Evolutionary conservation across 2,113 vertebrate species (phyloP), one percentile per base, ranked within the genome.

Genomic region (Hippocampus comes): DNA sequence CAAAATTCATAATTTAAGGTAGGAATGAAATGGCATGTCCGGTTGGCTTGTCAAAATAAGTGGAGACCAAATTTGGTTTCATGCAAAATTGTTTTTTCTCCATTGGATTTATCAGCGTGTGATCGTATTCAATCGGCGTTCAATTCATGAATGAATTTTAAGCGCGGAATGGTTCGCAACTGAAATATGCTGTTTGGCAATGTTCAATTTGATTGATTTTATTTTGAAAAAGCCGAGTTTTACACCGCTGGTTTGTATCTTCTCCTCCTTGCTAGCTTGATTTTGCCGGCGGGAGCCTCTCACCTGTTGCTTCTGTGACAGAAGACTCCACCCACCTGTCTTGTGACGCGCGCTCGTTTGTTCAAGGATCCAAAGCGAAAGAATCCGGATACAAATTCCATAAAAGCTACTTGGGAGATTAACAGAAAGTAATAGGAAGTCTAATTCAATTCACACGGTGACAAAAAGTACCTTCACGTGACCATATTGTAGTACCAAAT

Each of bases 281-380:
- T 51, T 48, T 21, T 3, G 10, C 63, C 34, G 17, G 30, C 20
- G 15, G 30, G 65, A 51, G 21, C 15, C 12, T 27, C 9, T 55
- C 83, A 89, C 88, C 89, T 87, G 79, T 56, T 25, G 56, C 34
- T 74, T 86, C 83, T 77, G 77, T 78, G 70, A 23, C 69, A 67
- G 48, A 0, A 81, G 74, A 70, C 83, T 61, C 90, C 86, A 80
- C 85, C 90, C 72, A 53, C 69, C 48, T 78, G 87, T 91, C 91
- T 88, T 85, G 88, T 94, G 92, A 93, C 91, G 81, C 61, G 91
- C 87, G 88, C 80, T 88, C 63, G 80, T 89, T 89, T 90, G 66
- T 81, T 83, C 84, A 91, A 87, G 89, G 86, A 86, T 78, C 74
- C 66, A 61, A 66, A 63, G 83, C 78, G 78, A 78, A 72, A 77